Base-by-base conservation (phyloP, 2,113 vertebrate species). In the Hydrochoerus hydrochaeris region DNA sequence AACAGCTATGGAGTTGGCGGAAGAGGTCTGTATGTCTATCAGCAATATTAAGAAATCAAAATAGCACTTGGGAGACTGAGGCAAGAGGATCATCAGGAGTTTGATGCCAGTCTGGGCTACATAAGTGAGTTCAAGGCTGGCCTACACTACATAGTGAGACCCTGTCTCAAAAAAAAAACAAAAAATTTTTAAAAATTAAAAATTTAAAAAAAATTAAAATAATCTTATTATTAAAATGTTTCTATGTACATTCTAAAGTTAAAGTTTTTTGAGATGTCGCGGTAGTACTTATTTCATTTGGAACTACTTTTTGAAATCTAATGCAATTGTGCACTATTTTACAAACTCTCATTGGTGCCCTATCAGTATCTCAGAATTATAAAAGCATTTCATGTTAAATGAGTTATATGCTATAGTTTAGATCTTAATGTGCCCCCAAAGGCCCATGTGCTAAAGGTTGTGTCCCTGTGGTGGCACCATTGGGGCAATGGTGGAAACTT, bases 371-470 rank as follows among this genome's bases (percentile, higher is more conserved):
- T 89, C 82, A 85, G 62, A 84, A 95, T 90, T 91, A 85, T 92
- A 82, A 95, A 97, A 93, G 83, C 52, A 91, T 90, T 80, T 93
- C 14, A n/a, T 82, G 9, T 83, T 92, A 75, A 94, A 44, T 38
- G 75, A 84, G 19, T 46, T 89, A 52, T 84, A 3, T 44, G 26
- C 28, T 84, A 13, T 20, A 54, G 57, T 62, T 82, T 52, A 73
- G 41, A 88, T 60, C 58, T 73, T 52, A 62, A 10, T 38, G 57
- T 63, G 26, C 35, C 41, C 41, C 22, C 26, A 9, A 82, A 62
- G 85, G n/a, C 41, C 52, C 35, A 22, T 7, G 10, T 65, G 24
- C 28, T 35, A 69, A 69, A 46, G 16, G 22, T 32, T 6, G 62
- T 26, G 26, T 88, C 35, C 26, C 9, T 12, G 4, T 57, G 52